Base-by-base conservation (phyloP, 2,113 vertebrate genomes). In the Scatophagus argus region DNA sequence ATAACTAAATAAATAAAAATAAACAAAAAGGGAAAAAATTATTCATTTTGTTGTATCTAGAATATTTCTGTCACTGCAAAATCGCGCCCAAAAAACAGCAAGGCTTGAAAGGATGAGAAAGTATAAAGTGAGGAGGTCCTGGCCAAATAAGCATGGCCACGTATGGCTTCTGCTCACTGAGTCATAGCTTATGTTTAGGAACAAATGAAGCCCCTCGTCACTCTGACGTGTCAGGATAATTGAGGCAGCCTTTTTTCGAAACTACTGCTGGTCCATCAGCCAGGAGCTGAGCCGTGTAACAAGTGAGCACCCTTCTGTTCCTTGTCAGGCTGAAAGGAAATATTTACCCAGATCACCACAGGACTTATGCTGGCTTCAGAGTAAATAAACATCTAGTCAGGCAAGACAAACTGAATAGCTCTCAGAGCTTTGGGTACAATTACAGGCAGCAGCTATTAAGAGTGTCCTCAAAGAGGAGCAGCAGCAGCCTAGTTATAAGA, bases 301-400 rank as follows among this genome's bases (percentile, higher is more conserved):
- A 61, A 69, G 73, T 5, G 39, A 72, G 51, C 25, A 8, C 41
- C 38, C 77, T 72, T 67, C 76, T 84, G 83, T 75, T 88, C 64
- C 29, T 61, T 6, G 19, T 79, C 82, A 82, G 38, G 38, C 58
- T 69, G 72, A 85, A 67, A 74, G 60, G 65, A 79, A 80, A 74
- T 77, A 76, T 88, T 88, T 81, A 88, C 77, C 70, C 39, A 60
- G 52, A 77, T 79, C 75, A 32, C 66, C 74, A 60, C 69, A 74
- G 63, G 75, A 83, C 60, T 52, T 21, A 25, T 31, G 56, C 56
- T 76, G 72, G 67, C 58, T 80, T 55, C 19, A 17, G 39, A 74
- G 70, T 77, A 86, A 92, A 91, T 65, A 88, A 88, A 92, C 85
- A 82, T 31, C 31, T 74, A 66, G 54, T 81, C 63, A 68, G 69